phyloP scores from a whole-genome alignment of 2,113 vertebrate genomes.

The Atherinomorus stipes region DNA sequence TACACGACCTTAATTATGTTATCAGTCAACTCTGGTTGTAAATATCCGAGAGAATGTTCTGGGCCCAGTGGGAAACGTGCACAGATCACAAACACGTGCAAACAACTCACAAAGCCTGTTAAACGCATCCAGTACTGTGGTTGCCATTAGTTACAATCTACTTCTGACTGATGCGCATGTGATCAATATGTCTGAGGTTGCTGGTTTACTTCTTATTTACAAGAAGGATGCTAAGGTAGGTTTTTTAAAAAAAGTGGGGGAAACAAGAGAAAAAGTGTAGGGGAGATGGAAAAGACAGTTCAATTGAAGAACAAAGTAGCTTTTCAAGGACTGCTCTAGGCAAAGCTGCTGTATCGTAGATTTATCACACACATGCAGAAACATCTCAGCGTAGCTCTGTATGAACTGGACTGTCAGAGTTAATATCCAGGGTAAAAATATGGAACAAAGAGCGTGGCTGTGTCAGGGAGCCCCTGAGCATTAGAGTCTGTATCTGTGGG shows the following conservation, averaged over 20 bases:
- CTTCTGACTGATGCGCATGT: conserved; percentile 55
- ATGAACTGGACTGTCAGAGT: conserved; percentile 44
- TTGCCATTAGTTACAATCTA: conserved; percentile 69
- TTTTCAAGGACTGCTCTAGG: conserved; percentile 60
- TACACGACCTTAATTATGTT: conserved; percentile 78
- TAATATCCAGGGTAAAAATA: conserved; percentile 44
- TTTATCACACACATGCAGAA: conserved; percentile 15
- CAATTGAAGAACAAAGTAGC: conserved; percentile 61
- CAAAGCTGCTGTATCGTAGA: conserved; percentile 52
- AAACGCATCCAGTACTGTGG: conserved; percentile 49
- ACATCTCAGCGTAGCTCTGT: conserved; percentile 42
- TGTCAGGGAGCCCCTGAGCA: conserved; percentile 56
- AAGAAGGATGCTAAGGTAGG: conserved; percentile 30
- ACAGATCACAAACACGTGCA: conserved; percentile 30
- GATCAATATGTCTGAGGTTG: conserved; percentile 68
- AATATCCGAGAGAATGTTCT: conserved; percentile 72
- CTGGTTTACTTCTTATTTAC: conserved; percentile 58
- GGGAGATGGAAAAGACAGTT: conserved; percentile 33
- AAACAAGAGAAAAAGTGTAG: conserved; percentile 1
- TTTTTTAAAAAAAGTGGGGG: conserved; percentile 20
- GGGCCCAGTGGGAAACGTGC: conserved; percentile 49
- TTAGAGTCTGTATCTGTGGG: conserved; percentile 44
- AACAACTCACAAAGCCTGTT: conserved; percentile 37
- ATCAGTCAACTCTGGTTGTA: conserved; percentile 76
- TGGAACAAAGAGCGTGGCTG: conserved; percentile 60